Evolutionary conservation across 35 echinoderm and acorn worm genomes (phyloP).

Genomic region (Ophiothrix spiculata): DNA sequence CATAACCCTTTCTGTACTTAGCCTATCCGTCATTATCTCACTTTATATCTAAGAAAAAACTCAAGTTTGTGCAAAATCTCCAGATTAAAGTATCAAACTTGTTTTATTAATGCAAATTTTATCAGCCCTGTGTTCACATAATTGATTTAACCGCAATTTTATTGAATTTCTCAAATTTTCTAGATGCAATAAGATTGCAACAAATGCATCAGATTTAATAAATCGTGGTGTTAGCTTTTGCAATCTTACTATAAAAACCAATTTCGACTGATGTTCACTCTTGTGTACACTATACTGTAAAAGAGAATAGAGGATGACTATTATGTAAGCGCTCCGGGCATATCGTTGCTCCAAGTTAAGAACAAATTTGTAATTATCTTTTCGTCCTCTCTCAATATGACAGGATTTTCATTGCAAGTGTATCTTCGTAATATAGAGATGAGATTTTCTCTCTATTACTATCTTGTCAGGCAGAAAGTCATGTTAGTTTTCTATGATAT

Average conservation of each 20-base stretch:
- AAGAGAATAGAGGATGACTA: background rate
- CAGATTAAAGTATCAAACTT: background rate
- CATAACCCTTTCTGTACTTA: background rate
- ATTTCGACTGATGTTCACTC: background rate
- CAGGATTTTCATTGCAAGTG: background rate
- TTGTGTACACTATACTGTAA: background rate
- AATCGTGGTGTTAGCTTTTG: background rate
- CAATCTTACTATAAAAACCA: background rate
- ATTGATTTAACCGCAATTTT: background rate
- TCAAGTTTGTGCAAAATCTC: background rate
- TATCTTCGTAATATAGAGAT: background rate
- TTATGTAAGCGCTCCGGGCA: background rate
- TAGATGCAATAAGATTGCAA: background rate
- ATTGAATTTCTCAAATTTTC: background rate
- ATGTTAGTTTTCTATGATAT: background rate
- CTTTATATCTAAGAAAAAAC: background rate
- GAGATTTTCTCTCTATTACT: background rate
- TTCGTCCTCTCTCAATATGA: background rate
- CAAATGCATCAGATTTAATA: too few relatives aligned
- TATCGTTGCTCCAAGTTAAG: background rate
- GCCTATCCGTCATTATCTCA: background rate
- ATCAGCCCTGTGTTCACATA: background rate
- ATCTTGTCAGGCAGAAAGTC: background rate
- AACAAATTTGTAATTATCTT: constrained; percentile 5
- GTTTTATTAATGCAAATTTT: background rate